These are phyloP conservation scores for Sarcophaga carnaria DNA, from an alignment of 2,888 invertebrate species.

Conservation along the genomic window DNA sequence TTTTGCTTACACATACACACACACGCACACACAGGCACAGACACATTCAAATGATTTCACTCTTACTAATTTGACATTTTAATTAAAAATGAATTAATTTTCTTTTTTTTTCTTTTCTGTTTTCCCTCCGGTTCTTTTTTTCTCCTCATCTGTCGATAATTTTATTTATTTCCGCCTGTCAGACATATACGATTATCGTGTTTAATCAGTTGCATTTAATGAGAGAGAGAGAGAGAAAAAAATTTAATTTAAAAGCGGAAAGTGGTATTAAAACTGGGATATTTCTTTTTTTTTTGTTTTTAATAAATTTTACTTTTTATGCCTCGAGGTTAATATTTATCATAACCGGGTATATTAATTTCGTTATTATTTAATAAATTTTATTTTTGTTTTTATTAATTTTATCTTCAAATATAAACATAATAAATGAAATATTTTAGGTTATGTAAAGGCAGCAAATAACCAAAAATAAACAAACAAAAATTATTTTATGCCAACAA, in stretches of 20 bases:
- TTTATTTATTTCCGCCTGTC: neutral
- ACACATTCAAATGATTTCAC: no score
- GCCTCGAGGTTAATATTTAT: slow-evolving; percentile 16
- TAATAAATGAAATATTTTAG: no score
- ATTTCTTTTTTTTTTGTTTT: slow-evolving; percentile 8
- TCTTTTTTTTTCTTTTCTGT: neutral
- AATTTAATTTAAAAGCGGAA: no score
- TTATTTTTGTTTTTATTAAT: no score
- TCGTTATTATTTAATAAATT: no score
- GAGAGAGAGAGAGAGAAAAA: neutral
- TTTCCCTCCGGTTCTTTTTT: neutral
- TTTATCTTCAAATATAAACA: no score
- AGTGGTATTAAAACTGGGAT: no score
- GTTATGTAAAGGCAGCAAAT: no score
- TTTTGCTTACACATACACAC: no score
- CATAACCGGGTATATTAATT: neutral
- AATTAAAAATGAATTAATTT: slow-evolving; percentile 43
- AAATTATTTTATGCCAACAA: no score
- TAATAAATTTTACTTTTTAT: slow-evolving; percentile 27
- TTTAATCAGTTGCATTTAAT: slow-evolving; percentile 34
- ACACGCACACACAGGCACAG: no score
- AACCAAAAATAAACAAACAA: no score
- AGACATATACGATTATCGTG: neutral
- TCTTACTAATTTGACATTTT: slow-evolving; percentile 25
- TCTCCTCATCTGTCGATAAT: neutral